Conservation (phyloP, 2,888 invertebrate species). For the Polyploca ridens region DNA sequence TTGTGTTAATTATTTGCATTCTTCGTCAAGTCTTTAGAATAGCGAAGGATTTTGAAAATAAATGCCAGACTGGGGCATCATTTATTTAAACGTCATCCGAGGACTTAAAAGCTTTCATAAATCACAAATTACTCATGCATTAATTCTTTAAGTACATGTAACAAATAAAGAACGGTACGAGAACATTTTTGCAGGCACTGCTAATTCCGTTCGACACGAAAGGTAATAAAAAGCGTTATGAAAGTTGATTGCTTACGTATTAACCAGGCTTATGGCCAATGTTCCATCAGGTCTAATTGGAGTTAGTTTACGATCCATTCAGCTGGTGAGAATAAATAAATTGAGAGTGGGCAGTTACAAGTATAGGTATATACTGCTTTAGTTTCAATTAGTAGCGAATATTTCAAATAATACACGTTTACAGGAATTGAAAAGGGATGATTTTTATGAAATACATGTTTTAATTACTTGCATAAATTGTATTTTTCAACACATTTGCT, state of each 20-base stretch:
- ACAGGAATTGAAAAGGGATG: background rate
- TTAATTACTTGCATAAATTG: too few species aligned
- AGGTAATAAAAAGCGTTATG: conserved; percentile 6
- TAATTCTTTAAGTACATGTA: conserved; percentile 15
- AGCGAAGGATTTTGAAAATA: conserved; percentile 22
- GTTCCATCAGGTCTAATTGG: conserved; percentile 4
- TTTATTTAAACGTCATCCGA: background rate
- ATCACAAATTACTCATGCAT: background rate
- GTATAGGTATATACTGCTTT: background rate
- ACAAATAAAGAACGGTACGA: conserved; percentile 23
- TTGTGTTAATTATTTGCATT: conserved; percentile 64
- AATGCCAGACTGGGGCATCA: conserved; percentile 22
- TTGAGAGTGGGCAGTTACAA: conserved; percentile 1
- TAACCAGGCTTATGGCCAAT: conserved; percentile 1
- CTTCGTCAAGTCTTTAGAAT: conserved; percentile 45
- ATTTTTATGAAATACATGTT: too few species aligned
- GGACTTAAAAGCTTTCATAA: background rate
- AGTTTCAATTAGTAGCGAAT: background rate
- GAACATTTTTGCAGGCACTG: conserved; percentile 20
- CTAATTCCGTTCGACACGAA: conserved; percentile 9
- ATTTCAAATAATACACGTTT: background rate
- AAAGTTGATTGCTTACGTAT: conserved; percentile 8
- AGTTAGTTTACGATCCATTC: conserved; percentile 6
- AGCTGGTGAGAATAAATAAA: conserved; percentile 8
- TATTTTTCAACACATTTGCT: too few species aligned